Conservation (phyloP, 2,888 invertebrate species). For the Galeopsomyia nigrocyanea region DNA sequence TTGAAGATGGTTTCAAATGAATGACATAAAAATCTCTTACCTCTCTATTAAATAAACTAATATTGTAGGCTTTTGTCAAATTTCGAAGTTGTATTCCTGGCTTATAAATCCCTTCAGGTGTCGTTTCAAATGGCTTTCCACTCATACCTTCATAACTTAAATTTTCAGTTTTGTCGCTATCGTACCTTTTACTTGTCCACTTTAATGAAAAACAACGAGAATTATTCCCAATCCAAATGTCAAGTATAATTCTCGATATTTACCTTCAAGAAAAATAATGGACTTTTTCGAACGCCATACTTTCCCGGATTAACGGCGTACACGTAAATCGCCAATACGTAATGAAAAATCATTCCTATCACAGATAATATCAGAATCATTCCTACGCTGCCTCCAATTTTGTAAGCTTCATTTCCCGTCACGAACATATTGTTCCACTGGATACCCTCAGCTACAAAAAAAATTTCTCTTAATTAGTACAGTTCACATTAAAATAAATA, state of each 20-base stretch:
- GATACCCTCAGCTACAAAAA: conserved; percentile 66
- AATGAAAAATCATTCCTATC: conserved; percentile 77
- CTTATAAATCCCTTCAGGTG: conserved; percentile 54
- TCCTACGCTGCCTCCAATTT: conserved; percentile 70
- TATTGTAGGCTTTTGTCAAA: conserved; percentile 65
- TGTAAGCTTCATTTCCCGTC: conserved; percentile 56
- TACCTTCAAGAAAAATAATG: conserved; percentile 75
- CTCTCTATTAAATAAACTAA: conserved; percentile 54
- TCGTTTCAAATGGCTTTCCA: conserved; percentile 62
- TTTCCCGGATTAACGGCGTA: conserved; percentile 89
- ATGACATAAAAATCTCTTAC: conserved; percentile 45
- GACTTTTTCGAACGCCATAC: conserved; percentile 83
- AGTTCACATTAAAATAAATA: no score
- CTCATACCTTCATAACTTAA: conserved; percentile 53
- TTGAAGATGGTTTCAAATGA: no score
- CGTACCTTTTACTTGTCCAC: neutral
- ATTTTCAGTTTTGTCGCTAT: conserved; percentile 31
- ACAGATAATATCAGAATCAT: conserved; percentile 80
- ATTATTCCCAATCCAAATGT: neutral
- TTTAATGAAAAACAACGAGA: neutral
- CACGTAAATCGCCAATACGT: conserved; percentile 83
- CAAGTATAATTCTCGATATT: no score
- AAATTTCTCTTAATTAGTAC: neutral
- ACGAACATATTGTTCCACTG: conserved; percentile 68
- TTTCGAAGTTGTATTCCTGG: conserved; percentile 71